Evolutionary conservation across 2,888 invertebrate species (phyloP).

Genomic region (Diarsia mendica): DNA sequence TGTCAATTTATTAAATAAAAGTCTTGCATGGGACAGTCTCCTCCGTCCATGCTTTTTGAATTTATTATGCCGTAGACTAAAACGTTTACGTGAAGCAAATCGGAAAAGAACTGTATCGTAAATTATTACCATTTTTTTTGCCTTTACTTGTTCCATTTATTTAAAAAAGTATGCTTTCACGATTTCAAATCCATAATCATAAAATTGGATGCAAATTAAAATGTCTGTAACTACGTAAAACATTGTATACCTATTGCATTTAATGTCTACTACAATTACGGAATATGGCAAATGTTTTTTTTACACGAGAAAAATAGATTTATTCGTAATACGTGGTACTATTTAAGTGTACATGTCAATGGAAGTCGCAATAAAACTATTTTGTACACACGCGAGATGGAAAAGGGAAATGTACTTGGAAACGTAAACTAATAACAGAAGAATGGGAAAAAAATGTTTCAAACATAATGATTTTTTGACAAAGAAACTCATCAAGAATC

Average conservation of each 20-base stretch:
- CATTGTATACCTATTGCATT: slow-evolving; percentile 27
- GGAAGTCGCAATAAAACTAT: slow-evolving; percentile 22
- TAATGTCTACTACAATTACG: slow-evolving; percentile 17
- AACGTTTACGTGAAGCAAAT: neutral
- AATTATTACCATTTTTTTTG: neutral
- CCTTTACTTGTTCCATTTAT: neutral
- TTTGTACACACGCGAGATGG: slow-evolving; percentile 18
- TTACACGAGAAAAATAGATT: slow-evolving; percentile 54
- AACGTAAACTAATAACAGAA: neutral
- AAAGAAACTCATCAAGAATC: neutral
- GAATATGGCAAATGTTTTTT: slow-evolving; percentile 6
- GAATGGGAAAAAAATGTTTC: neutral
- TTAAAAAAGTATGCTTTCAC: slow-evolving; percentile 8
- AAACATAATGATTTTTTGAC: neutral
- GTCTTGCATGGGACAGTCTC: neutral
- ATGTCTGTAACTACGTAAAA: slow-evolving; percentile 1
- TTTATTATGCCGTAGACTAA: neutral
- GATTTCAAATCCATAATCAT: neutral
- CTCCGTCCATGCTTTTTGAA: neutral
- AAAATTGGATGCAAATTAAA: slow-evolving; percentile 1
- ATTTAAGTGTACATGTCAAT: slow-evolving; percentile 54
- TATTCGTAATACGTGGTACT: slow-evolving; percentile 63
- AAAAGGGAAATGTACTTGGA: slow-evolving; percentile 9
- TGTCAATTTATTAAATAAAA: slow-evolving; percentile 9
- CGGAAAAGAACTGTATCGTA: slow-evolving; percentile 4